phyloP scores from a whole-genome alignment of 2,797 vertebrate genomes.

The Clarias fuscus region DNA sequence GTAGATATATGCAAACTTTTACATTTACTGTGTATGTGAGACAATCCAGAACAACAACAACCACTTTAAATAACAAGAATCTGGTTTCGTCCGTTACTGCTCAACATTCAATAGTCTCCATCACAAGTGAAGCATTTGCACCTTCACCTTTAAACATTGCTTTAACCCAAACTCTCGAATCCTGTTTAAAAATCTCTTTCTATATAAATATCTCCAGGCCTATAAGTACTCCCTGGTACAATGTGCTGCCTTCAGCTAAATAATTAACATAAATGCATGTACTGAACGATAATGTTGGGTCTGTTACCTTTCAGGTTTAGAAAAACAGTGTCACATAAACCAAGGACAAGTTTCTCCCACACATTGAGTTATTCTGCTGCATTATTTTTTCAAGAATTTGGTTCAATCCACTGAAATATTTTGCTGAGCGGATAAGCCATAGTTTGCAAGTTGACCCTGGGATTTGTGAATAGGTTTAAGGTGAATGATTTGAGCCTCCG shows the following conservation, averaged over 20 bases:
- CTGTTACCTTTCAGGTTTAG: not conserved
- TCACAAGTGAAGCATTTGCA: no score
- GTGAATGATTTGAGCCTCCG: not conserved
- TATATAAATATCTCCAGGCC: not conserved
- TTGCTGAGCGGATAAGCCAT: not conserved
- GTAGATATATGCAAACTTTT: not conserved
- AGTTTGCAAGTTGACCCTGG: not conserved
- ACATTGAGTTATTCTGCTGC: not conserved
- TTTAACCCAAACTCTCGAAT: no score
- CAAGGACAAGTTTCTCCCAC: not conserved
- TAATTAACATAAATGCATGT: not conserved
- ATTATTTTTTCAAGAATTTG: not conserved
- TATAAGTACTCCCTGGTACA: not conserved
- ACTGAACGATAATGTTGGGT: not conserved
- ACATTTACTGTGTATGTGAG: conserved; percentile 1
- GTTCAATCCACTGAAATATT: not conserved
- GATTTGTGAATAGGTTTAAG: not conserved
- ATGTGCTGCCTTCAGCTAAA: not conserved
- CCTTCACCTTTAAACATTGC: no score
- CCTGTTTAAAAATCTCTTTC: not conserved
- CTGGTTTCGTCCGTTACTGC: not conserved
- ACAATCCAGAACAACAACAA: not conserved
- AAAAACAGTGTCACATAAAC: not conserved
- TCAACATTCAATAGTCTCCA: no score
- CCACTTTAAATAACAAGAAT: no score